phyloP scores from a whole-genome alignment of 2,888 invertebrate genomes.

The Exocentrus adspersus region DNA sequence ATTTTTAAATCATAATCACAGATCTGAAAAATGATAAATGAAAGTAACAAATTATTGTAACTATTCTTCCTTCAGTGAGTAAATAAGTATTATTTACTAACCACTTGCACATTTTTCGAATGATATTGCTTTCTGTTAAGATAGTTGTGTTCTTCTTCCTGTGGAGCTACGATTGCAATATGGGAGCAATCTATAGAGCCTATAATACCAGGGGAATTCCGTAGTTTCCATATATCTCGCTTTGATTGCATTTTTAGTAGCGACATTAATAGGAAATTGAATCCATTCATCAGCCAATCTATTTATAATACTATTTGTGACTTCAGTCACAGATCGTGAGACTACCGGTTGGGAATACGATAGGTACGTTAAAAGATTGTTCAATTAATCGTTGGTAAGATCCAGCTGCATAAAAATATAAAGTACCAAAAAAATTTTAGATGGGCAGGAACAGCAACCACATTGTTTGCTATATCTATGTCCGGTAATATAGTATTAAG shows the following conservation, averaged over 20 bases:
- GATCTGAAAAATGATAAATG: conserved; percentile 24
- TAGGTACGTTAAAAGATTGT: conserved; percentile 28
- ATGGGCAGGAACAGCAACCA: background rate
- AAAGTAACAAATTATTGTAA: too few species aligned
- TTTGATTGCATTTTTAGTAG: conserved; percentile 29
- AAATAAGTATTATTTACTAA: too few species aligned
- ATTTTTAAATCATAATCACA: conserved; percentile 38
- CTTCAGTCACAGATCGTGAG: conserved; percentile 26
- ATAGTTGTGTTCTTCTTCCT: conserved; percentile 42
- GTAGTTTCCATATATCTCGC: conserved; percentile 39
- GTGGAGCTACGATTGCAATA: conserved; percentile 35
- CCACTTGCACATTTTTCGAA: conserved; percentile 41
- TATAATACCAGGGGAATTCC: conserved; percentile 35
- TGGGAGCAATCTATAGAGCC: conserved; percentile 40
- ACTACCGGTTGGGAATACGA: conserved; percentile 28
- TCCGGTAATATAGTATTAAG: background rate
- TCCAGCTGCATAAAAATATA: conserved; percentile 2
- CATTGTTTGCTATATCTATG: background rate
- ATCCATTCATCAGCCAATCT: conserved; percentile 22
- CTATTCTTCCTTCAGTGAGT: too few species aligned
- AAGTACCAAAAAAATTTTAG: conserved; percentile 1
- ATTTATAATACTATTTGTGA: conserved; percentile 24
- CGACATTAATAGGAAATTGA: conserved; percentile 26
- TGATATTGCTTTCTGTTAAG: conserved; percentile 39
- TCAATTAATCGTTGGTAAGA: conserved; percentile 19